Percentiles rank a stretch among this genome's conserved stretches.
phyloP scores from a whole-genome alignment of 2,113 vertebrate species.

The Strix uralensis region DNA sequence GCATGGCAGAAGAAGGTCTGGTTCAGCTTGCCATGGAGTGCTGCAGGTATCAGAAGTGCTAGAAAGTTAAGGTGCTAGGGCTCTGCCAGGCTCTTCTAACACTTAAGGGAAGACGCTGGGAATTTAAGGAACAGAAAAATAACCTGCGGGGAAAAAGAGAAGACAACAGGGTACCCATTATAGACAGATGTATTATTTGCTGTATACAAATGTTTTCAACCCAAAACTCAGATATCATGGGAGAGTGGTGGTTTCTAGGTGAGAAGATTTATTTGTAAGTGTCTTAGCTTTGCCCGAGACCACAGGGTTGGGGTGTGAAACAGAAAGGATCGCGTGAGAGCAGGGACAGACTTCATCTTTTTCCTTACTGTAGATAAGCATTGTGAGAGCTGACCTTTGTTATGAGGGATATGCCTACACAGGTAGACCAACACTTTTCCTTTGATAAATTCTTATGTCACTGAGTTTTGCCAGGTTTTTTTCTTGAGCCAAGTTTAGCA shows the following conservation, averaged over 20 bases:
- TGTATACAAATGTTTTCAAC: not conserved
- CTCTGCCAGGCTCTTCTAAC: not conserved
- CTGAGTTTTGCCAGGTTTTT: not conserved
- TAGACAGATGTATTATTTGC: not conserved
- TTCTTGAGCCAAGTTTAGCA: not conserved
- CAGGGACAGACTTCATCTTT: not conserved
- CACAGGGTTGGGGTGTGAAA: not conserved
- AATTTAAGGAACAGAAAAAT: not conserved
- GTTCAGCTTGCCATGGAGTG: not conserved
- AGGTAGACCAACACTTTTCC: not conserved
- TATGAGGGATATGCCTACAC: not conserved
- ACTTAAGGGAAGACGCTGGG: not conserved
- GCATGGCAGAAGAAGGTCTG: not conserved
- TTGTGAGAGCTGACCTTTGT: not conserved
- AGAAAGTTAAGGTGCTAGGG: not conserved
- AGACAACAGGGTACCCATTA: not conserved
- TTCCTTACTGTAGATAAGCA: not conserved
- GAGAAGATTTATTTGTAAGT: not conserved
- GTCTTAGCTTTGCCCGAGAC: not conserved
- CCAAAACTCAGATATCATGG: not conserved
- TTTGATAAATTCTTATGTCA: not conserved
- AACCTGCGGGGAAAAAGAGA: not conserved
- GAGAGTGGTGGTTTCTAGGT: not conserved
- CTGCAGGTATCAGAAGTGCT: not conserved
- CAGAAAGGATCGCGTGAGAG: accelerated